A percentile compares a stretch with the other conserved stretches of the same genome.
Conservation (phyloP, 2,797 vertebrate species). For the Lepilemur septentrionalis region DNA sequence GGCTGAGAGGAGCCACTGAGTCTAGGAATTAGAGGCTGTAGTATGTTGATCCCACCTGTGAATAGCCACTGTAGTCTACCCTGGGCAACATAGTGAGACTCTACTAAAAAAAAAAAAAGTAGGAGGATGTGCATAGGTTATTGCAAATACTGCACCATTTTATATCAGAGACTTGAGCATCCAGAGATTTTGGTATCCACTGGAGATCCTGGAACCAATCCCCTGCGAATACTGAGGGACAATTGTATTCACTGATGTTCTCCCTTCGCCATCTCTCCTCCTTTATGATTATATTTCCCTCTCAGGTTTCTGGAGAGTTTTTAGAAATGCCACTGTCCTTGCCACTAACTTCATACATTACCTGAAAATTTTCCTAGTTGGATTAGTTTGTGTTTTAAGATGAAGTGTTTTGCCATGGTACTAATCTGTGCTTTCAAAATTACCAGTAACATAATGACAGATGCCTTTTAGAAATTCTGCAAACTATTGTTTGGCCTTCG, state of each 20-base stretch:
- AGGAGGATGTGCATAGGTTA: not conserved
- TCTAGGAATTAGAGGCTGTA: not conserved
- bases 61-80: not conserved
- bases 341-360: not conserved
- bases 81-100: not conserved
- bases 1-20: not conserved
- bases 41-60: not conserved
- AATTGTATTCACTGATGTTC: not conserved
- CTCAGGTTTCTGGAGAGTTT: not conserved
- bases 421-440: conserved; percentile 46
- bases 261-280: not conserved
- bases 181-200: not conserved
- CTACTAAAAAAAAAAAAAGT: not conserved
- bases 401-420: conserved; percentile 36
- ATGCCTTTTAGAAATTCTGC: conserved; percentile 32
- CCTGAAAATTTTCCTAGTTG: not conserved
- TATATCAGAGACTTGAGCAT: not conserved
- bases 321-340: not conserved
- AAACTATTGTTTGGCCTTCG: not conserved
- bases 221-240: not conserved
- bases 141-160: not conserved
- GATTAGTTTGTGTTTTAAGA: conserved; percentile 48
- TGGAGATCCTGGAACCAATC: not conserved
- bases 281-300: not conserved
- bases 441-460: not conserved